Conservation (phyloP, 2,113 vertebrate genomes). For the Tylochromis polylepis region DNA sequence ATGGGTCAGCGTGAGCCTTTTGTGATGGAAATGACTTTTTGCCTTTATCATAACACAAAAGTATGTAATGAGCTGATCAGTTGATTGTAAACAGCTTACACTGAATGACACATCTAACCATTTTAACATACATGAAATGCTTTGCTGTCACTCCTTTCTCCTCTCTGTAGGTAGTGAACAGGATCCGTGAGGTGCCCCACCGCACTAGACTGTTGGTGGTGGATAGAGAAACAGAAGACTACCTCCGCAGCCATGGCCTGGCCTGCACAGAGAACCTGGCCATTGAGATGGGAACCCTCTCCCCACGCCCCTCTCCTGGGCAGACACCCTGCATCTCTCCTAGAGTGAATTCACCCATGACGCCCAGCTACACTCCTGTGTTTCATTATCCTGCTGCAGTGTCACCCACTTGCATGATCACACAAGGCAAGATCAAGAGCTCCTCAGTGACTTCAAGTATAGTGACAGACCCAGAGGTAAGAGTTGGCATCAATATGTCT, state of each 20-base stretch:
- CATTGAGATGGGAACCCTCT: constrained; percentile 73
- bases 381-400: neutral
- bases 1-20: constrained; percentile 45
- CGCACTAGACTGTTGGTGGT: constrained; percentile 88
- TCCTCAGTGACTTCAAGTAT: constrained; percentile 38
- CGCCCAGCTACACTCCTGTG: neutral
- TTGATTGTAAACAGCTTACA: neutral
- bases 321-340: constrained; percentile 43
- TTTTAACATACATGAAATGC: neutral
- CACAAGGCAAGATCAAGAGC: constrained; percentile 16
- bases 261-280: constrained; percentile 83
- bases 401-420: neutral
- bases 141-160: neutral
- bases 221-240: constrained; percentile 85
- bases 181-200: constrained; percentile 81
- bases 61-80: neutral
- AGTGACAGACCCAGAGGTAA: constrained; percentile 54
- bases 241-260: constrained; percentile 75
- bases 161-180: constrained; percentile 82
- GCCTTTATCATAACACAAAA: constrained; percentile 27
- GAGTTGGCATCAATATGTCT: neutral
- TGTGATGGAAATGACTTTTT: constrained; percentile 43
- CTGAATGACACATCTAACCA: neutral
- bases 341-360: neutral
- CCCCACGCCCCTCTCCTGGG: constrained; percentile 37